Percentiles rank a stretch among this genome's conserved stretches.
Conservation (phyloP, 2,113 vertebrate species). For the Microcebus griseorufus region DNA sequence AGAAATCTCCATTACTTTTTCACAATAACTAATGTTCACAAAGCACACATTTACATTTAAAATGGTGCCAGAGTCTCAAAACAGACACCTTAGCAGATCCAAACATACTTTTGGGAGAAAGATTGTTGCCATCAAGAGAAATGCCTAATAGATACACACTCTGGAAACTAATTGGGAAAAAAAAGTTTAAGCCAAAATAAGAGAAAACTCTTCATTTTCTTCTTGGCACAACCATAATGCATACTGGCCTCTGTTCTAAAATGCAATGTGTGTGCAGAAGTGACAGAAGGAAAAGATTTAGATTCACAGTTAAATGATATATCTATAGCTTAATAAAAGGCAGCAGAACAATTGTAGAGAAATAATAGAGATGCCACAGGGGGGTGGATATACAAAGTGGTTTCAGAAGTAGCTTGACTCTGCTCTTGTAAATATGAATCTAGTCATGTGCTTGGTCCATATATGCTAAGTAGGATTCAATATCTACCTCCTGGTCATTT, state of each 20-base stretch:
- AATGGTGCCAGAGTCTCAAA: neutral
- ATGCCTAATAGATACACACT: conserved; percentile 36
- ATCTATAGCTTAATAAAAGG: conserved; percentile 50
- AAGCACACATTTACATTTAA: neutral
- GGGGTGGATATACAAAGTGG: neutral
- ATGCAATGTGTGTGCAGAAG: neutral
- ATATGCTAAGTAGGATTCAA: neutral
- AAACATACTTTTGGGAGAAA: conserved; percentile 45
- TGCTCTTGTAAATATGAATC: neutral
- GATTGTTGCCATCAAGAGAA: conserved; percentile 15
- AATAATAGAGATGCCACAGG: neutral
- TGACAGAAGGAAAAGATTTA: conserved; percentile 43
- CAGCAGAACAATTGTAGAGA: neutral
- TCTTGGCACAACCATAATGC: neutral
- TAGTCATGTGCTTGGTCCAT: neutral
- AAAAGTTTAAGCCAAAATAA: conserved; percentile 11
- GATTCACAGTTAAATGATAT: neutral
- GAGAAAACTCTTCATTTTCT: conserved; percentile 25
- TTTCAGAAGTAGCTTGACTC: neutral
- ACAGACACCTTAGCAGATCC: conserved; percentile 25
- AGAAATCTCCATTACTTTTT: conserved; percentile 12
- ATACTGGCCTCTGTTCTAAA: conserved; percentile 4
- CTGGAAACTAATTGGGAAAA: conserved; percentile 9
- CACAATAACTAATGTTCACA: conserved; percentile 3
- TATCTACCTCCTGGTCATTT: neutral